Evolutionary conservation across 2,113 vertebrate species (phyloP), one percentile per base, ranked within the genome.

Genomic region (Gavia stellata): DNA sequence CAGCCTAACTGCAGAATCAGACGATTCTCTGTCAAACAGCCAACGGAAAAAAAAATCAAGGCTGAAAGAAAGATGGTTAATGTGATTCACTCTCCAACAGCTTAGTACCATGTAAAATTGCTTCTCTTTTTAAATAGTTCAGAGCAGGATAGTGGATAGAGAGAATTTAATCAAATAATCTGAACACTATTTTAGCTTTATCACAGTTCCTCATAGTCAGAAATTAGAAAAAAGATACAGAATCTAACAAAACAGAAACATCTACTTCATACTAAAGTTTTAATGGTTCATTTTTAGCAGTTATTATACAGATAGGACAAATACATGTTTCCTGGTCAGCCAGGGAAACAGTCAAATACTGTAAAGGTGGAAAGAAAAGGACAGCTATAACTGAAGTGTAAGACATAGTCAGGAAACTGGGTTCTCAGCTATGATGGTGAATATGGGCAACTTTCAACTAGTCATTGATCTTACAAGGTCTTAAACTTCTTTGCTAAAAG

Each of bases 41-140:
- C 99, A 99, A 28, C 98, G 98, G 94, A 99, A 99, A 97, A 99
- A 99, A 83, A 99, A 97, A 11, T 99, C 99, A 74, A 99, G 98
- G 96, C 99, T 99, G 97, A 56, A 98, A 98, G 72, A 96, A 81
- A 97, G 42, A 93, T 1, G 12, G 44, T 82, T 73, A 47, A 79
- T 42, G 44, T 62, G 59, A 79, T 75, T 92, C 47, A 95, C 61
- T 53, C 87, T 75, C 49, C 49, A 82, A 50, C 34, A 85, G 17
- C 62, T 74, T 29, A 44, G 15, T 42, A 70, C 11, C 40, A 17
- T 40, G 20, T 58, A 87, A 90, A 91, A 80, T 24, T 34, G 9
- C 66, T 79, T 72, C 40, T 71, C 52, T 88, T 89, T 59, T 59
- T 26, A 63, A 86, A 58, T 23, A 86, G 44, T 50, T 91, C 61